These are phyloP conservation scores for Trypoxylon attenuatum DNA, from an alignment of 2,888 invertebrate genomes.

Conservation along the genomic window DNA sequence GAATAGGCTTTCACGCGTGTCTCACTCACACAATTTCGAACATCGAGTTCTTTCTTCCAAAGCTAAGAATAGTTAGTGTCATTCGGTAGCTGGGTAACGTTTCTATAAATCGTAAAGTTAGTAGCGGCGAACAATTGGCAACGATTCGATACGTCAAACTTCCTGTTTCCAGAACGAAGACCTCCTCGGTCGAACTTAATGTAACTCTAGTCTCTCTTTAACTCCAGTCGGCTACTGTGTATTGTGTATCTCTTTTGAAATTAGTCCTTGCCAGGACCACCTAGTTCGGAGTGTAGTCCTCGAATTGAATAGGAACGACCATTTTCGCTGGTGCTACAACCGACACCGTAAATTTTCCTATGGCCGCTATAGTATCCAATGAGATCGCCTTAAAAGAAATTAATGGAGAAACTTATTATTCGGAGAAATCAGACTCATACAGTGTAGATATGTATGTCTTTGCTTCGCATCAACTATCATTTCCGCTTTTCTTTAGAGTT, in stretches of 20 bases:
- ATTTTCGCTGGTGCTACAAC: slow-evolving; percentile 3
- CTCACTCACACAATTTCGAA: slow-evolving; percentile 21
- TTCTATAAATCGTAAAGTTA: background rate
- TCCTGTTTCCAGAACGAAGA: slow-evolving; percentile 19
- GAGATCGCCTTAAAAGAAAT: background rate
- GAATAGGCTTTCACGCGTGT: slow-evolving; percentile 41
- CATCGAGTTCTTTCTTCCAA: background rate
- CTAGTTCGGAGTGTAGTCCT: slow-evolving; percentile 12
- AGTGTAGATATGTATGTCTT: no score
- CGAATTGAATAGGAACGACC: background rate
- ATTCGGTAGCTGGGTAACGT: slow-evolving; percentile 46
- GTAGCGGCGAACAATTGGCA: slow-evolving; percentile 15
- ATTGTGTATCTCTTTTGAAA: slow-evolving; percentile 19
- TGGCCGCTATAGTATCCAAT: background rate
- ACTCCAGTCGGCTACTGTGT: slow-evolving; percentile 18
- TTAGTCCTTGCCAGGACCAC: slow-evolving; percentile 20
- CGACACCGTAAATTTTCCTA: no score
- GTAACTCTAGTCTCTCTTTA: slow-evolving; percentile 30
- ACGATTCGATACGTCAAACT: slow-evolving; percentile 23
- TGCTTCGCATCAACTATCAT: no score
- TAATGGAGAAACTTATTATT: background rate
- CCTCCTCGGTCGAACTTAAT: slow-evolving; percentile 42
- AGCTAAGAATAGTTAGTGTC: slow-evolving; percentile 13
- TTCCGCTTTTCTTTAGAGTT: no score
- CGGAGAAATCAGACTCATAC: background rate